These are phyloP conservation scores for Cisticola juncidis DNA, from an alignment of 2,113 vertebrate species.

Conservation along the genomic window DNA sequence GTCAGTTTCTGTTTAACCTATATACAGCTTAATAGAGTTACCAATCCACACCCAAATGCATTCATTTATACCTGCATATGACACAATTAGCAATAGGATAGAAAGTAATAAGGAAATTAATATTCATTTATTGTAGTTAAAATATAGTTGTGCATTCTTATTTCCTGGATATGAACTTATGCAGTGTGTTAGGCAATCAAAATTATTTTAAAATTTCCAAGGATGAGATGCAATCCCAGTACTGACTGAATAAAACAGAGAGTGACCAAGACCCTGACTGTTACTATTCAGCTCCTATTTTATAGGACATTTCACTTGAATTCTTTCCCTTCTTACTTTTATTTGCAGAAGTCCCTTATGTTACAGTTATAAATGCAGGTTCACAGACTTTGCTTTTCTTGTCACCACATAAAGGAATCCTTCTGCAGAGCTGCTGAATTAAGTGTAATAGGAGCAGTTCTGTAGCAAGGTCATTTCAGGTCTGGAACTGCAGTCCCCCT, in stretches of 20 bases:
- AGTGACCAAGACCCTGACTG: not conserved
- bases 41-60: not conserved
- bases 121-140: not conserved
- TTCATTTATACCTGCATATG: not conserved
- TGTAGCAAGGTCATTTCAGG: conserved; percentile 28
- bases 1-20: not conserved
- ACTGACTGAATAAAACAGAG: not conserved
- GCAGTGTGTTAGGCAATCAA: not conserved
- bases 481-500: not conserved
- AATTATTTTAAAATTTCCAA: not conserved
- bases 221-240: not conserved
- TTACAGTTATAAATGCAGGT: not conserved
- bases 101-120: not conserved
- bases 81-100: not conserved
- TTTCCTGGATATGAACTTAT: not conserved
- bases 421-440: conserved; percentile 32
- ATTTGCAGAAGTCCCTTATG: conserved; percentile 5
- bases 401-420: conserved; percentile 18
- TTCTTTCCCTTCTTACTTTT: not conserved
- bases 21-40: not conserved
- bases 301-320: not conserved
- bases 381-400: conserved; percentile 46
- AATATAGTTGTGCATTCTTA: not conserved
- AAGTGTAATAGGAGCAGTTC: not conserved
- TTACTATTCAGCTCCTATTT: not conserved